Conservation (phyloP, 2,888 invertebrate genomes). For the Drosophila imparisetae region DNA sequence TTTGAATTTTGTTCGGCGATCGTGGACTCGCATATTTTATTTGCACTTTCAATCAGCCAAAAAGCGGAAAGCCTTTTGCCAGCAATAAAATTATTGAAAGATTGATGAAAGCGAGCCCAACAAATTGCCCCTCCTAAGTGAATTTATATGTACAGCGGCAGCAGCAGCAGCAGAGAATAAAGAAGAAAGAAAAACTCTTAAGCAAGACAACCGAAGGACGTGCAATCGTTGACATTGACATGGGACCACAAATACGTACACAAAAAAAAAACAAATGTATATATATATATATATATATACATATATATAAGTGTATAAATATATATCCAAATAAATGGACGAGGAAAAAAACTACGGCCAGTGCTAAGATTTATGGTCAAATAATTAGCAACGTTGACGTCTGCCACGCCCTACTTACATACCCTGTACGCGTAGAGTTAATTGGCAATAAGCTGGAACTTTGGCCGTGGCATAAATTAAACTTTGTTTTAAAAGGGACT, state of each 20-base stretch:
- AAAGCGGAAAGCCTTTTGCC: constrained; percentile 58
- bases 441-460: neutral
- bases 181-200: constrained; percentile 15
- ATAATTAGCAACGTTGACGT: constrained; percentile 60
- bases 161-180: neutral
- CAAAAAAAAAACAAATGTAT: constrained; percentile 11
- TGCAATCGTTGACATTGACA: constrained; percentile 59
- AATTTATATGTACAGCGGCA: constrained; percentile 35
- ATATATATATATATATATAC: neutral
- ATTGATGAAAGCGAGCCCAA: constrained; percentile 57
- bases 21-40: constrained; percentile 77
- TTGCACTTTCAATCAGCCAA: constrained; percentile 69
- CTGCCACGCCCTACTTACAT: constrained; percentile 34
- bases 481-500: neutral
- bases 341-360: constrained; percentile 33
- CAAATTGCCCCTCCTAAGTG: constrained; percentile 41
- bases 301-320: neutral
- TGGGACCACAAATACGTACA: constrained; percentile 48
- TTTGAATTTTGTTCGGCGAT: constrained; percentile 66
- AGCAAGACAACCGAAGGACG: constrained; percentile 38
- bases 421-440: constrained; percentile 17
- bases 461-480: neutral
- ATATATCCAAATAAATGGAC: constrained; percentile 1
- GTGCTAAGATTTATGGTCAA: constrained; percentile 65
- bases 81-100: constrained; percentile 67